Base-by-base conservation (phyloP, 2,888 invertebrate genomes). In the Drosophila aldrichi region DNA sequence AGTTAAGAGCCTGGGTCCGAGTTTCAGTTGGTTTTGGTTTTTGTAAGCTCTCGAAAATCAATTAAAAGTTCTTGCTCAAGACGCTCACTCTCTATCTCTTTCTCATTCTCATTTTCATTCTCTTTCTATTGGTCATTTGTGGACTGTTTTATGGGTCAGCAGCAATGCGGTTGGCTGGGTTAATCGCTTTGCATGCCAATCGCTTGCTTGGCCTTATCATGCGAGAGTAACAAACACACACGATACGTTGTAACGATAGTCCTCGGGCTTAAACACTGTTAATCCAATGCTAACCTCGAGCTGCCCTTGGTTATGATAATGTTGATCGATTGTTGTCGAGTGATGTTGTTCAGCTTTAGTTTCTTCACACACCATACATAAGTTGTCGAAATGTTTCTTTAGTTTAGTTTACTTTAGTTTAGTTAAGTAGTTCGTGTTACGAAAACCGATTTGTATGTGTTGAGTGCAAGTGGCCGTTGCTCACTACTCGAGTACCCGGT, bases 21-120 rank as follows among this genome's bases (percentile, higher is more conserved):
- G 57, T 58, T 54, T 44, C 7, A 73, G 68, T 69, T 32, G 52
- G 16, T 55, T 69, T 59, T 49, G 57, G 62, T 49, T 74, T 78
- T 74, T 61, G 58, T 71, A 32, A 74, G 81, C 77, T 63, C 67
- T 87, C 20, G 72, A 82, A 84, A 85, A 85, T 85, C 84, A 85
- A 85, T 85, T 85, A 85, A 85, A 85, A 85, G 88, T 84, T 84
- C 84, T 79, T 87, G 89, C 77, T 70, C 66, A 82, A 88, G 80
- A 82, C 75, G 72, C 46, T 6, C 25, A 5, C 25, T 69, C 74
- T 69, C 55, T 49, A 60, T 60, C 70, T 61, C 29, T 25, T 25
- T 3, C 25, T 25, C 25, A 8, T 29, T 29, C 29, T 29, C 8
- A 29, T 1, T 29, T 1, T 29, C 29, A 1, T 8, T 69, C 74